Conservation (phyloP, 2,888 invertebrate genomes). For the Athalia circularis region DNA sequence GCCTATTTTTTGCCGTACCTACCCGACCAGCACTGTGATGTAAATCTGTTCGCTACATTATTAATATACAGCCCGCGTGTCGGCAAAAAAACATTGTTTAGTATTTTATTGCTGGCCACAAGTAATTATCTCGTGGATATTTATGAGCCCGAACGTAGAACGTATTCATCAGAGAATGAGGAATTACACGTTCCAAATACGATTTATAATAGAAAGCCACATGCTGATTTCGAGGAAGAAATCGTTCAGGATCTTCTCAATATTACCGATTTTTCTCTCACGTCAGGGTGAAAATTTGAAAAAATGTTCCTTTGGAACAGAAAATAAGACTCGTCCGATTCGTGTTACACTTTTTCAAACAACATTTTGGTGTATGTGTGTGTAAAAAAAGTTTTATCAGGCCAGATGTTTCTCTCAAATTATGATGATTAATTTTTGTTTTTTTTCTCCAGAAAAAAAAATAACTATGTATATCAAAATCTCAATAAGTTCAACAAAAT, state of each 20-base stretch:
- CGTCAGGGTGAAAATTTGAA: too few relatives aligned
- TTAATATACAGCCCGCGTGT: slow-evolving; percentile 30
- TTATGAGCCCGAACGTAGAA: slow-evolving; percentile 33
- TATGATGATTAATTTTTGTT: too few relatives aligned
- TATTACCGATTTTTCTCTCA: neutral
- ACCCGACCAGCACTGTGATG: neutral
- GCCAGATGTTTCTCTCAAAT: too few relatives aligned
- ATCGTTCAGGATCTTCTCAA: neutral
- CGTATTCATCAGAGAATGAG: slow-evolving; percentile 16
- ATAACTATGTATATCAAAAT: too few relatives aligned
- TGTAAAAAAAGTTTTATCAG: too few relatives aligned
- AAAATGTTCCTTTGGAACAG: too few relatives aligned
- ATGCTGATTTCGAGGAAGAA: neutral
- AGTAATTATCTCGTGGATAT: slow-evolving; percentile 44
- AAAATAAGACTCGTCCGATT: too few relatives aligned
- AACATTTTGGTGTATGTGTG: too few relatives aligned
- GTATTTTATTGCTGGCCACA: slow-evolving; percentile 12
- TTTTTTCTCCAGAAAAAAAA: too few relatives aligned
- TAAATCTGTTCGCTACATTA: slow-evolving; percentile 46
- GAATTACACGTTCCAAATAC: too few relatives aligned
- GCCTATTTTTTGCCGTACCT: slow-evolving; percentile 28
- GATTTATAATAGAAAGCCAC: neutral
- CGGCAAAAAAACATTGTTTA: slow-evolving; percentile 36
- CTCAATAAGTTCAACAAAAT: too few relatives aligned
- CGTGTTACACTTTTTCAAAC: too few relatives aligned